phyloP scores from a whole-genome alignment of 2,888 invertebrate genomes.

The Ennomos quercinarius region DNA sequence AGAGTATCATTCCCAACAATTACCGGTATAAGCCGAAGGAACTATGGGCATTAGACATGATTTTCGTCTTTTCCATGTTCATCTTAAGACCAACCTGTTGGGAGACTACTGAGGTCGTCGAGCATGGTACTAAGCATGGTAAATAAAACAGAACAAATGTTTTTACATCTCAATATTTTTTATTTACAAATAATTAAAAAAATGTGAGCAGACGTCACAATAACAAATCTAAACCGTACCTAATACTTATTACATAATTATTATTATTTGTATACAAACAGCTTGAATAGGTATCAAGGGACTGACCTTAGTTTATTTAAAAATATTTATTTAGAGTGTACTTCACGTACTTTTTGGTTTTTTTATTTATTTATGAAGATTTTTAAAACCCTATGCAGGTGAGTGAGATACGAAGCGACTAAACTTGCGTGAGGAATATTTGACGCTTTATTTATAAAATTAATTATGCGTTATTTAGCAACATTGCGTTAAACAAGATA shows the following conservation, averaged over 20 bases:
- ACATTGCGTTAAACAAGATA: too few species aligned
- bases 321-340: constrained; percentile 12
- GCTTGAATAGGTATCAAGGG: constrained; percentile 11
- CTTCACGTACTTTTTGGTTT: constrained; percentile 36
- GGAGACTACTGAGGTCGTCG: too few species aligned
- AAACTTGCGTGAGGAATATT: too few species aligned
- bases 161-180: constrained; percentile 59
- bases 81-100: too few species aligned
- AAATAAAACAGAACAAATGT: constrained; percentile 38
- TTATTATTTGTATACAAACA: constrained; percentile 13
- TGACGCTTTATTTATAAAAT: too few species aligned
- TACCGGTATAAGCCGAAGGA: too few species aligned
- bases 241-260: constrained; percentile 41
- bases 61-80: too few species aligned
- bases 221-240: constrained; percentile 63
- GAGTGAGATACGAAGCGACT: too few species aligned
- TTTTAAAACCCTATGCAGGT: background rate
- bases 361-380: constrained; percentile 3
- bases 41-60: too few species aligned
- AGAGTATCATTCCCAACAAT: too few species aligned
- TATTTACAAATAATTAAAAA: constrained; percentile 77
- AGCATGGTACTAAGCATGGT: too few species aligned
- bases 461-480: too few species aligned
- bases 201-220: constrained; percentile 61
- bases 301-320: constrained; percentile 13